Evolutionary conservation across 2,797 vertebrate species (phyloP), one percentile per base, ranked within the genome.

Genomic region (Sphaeramia orbicularis): DNA sequence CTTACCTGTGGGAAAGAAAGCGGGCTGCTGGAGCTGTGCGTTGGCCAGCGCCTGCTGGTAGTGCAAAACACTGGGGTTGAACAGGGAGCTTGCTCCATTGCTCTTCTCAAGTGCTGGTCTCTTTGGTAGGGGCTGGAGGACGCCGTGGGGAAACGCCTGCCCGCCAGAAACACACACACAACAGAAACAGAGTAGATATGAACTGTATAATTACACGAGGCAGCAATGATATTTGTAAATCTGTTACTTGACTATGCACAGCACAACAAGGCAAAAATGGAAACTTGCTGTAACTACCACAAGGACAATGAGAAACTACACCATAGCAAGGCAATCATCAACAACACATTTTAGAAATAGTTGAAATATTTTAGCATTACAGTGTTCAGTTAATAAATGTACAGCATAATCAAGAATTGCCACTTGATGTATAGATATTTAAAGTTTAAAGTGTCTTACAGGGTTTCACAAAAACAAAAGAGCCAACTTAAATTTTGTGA

Each of bases 61-160:
- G 93, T 98, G 96, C 94, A 98, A 93, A 90, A 97, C 94, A 90
- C 94, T 96, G 87, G 96, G 96, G 80, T 91, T 96, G 91, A 98
- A 95, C 80, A 97, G 92, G 40, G 96, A 91, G 89, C 91, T 94
- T 93, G 96, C 90, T 78, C 96, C 96, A 84, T 94, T 95, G 92
- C 92, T 96, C 93, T 98, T 99, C 93, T 99, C 97, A 87, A 97
- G 94, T 84, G 96, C 96, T 93, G 88, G 94, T 95, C 97, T 97
- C 96, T 99, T 99, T 97, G 97, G 96, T 96, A 98, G 93, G 71
- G 96, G 94, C 55, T 97, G 96, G 86, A 98, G 93, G 86, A 97
- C 71, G 80, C 95, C 94, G 52, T 96, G 95, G 76, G 96, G 96
- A 84, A 97, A 98, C 81, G 90, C 95, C 97, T 98, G 81, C 82